Percentiles rank a stretch among this genome's conserved stretches.
These are phyloP conservation scores for Eriosoma lanigerum DNA, from an alignment of 1,140 invertebrate genomes.

Conservation along the genomic window DNA sequence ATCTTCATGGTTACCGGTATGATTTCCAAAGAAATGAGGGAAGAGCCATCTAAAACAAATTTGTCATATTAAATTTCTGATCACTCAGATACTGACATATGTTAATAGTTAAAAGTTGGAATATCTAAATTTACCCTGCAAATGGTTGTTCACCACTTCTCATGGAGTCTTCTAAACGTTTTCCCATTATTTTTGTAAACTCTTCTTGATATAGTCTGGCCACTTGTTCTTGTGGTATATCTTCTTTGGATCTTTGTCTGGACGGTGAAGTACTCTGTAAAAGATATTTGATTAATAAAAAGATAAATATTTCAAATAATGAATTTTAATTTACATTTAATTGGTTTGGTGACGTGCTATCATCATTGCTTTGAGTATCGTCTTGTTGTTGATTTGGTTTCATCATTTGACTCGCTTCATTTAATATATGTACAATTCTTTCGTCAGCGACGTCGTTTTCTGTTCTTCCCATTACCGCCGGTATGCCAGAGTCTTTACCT, in stretches of 20 bases:
- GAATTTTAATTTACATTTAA: conserved; percentile 37
- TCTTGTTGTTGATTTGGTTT: conserved; percentile 60
- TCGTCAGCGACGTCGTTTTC: conserved; percentile 85
- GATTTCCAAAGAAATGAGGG: conserved; percentile 73
- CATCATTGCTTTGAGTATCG: conserved; percentile 72
- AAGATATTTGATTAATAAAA: conserved; percentile 35
- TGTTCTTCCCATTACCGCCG: conserved; percentile 67
- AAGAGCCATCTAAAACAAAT: conserved; percentile 60
- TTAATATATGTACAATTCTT: conserved; percentile 89
- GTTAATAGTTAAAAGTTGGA: neutral
- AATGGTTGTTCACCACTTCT: conserved; percentile 59
- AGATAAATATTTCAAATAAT: neutral
- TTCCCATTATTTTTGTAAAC: conserved; percentile 85
- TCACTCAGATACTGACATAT: too few relatives aligned
- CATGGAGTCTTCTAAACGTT: conserved; percentile 67
- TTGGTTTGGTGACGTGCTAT: conserved; percentile 75
- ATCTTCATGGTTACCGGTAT: conserved; percentile 73
- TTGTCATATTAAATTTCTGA: neutral
- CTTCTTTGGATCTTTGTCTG: conserved; percentile 78
- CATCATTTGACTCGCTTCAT: conserved; percentile 79
- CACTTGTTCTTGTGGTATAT: conserved; percentile 96
- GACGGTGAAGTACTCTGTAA: conserved; percentile 57
- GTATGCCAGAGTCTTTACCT: conserved; percentile 78
- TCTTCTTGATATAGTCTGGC: conserved; percentile 96
- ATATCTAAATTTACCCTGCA: conserved; percentile 65